phyloP scores from a whole-genome alignment of 37 sponge, comb jelly and placozoan genomes.

The Chondrosia reniformis region DNA sequence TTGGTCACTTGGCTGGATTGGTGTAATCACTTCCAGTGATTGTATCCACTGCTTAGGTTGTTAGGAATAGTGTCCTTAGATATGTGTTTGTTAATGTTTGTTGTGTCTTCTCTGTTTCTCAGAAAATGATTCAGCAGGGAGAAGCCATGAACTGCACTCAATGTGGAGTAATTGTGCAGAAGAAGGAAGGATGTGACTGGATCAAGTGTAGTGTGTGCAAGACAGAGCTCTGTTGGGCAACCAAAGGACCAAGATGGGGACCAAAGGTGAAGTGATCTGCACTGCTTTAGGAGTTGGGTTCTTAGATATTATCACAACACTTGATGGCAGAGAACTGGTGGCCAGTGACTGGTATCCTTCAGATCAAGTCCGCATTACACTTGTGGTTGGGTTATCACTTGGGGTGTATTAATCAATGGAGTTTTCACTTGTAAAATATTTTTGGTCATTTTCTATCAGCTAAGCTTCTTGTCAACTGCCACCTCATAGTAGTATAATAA shows the following conservation, averaged over 20 bases:
- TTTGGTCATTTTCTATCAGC: too few relatives aligned
- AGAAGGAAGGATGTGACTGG: constrained; percentile 96
- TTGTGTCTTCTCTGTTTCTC: background rate
- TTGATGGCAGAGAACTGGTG: too few relatives aligned
- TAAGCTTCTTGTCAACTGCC: too few relatives aligned
- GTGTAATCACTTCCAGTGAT: too few relatives aligned
- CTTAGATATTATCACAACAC: too few relatives aligned
- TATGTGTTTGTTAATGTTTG: background rate
- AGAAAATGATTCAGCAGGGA: constrained; percentile 67
- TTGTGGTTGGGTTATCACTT: too few relatives aligned
- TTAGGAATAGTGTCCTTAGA: background rate
- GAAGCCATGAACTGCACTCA: constrained; percentile 90
- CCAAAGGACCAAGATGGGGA: constrained; percentile 92
- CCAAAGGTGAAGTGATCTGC: constrained; percentile 66
- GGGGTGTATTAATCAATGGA: too few relatives aligned
- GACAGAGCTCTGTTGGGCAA: constrained; percentile 97
- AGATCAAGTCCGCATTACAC: background rate
- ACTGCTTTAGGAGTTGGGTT: too few relatives aligned
- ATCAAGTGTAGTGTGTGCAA: constrained; percentile 87
- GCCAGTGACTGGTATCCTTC: too few relatives aligned
- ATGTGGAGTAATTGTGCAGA: constrained; percentile 85
- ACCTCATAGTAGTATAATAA: too few relatives aligned
- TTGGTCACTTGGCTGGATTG: too few relatives aligned
- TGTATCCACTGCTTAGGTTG: background rate
- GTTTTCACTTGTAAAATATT: too few relatives aligned